Evolutionary conservation across 2,888 invertebrate genomes (phyloP), one percentile per base, ranked within the genome.

Genomic region (Acleris laterana): DNA sequence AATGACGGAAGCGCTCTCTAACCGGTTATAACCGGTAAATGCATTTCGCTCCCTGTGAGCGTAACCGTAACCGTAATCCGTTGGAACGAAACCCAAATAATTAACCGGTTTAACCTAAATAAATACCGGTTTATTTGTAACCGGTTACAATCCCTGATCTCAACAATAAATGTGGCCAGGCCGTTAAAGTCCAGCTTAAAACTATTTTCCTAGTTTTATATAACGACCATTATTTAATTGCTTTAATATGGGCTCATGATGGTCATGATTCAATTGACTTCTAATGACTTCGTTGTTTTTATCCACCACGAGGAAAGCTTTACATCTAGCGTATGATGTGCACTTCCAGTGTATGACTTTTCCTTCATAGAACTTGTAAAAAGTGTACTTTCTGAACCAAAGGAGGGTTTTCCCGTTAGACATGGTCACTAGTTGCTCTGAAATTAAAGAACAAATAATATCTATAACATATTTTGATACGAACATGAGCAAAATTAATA

Each of bases 341-440:
- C 74, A 59, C 5, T 68, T 78, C 17, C 83, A 83, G 63, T 83
- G 84, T 11, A 75, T 71, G 64, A 69, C 82, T 25, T 82, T 75
- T 0, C 80, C 81, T 0, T 77, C 76, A 6, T 68, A 49, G 17
- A 44, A 46, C 32, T 65, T 66, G 50, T 65, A 58, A 46, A 59
- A 69, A 4, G 61, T 58, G 44, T 62, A 60, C 38, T 55, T 55
- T 17, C 63, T 50, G n/a, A 46, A 17, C 11, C 66, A 42, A 17
- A 69, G 44, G 16, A 63, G 28, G 3, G 42, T n/a, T 22, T 53
- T 59, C n/a, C 69, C 66, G 20, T 53, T 59, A 5, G n/a, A 19
- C 48, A 62, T 62, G 44, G 28, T 59, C 20, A 63, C 49, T 20
- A 44, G 50, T 62, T 69, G 55, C 16, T 53, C 66, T 67, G 20